Evolutionary conservation across 35 echinoderm and acorn worm genomes (phyloP).

Genomic region (Stichopus chloronotus): DNA sequence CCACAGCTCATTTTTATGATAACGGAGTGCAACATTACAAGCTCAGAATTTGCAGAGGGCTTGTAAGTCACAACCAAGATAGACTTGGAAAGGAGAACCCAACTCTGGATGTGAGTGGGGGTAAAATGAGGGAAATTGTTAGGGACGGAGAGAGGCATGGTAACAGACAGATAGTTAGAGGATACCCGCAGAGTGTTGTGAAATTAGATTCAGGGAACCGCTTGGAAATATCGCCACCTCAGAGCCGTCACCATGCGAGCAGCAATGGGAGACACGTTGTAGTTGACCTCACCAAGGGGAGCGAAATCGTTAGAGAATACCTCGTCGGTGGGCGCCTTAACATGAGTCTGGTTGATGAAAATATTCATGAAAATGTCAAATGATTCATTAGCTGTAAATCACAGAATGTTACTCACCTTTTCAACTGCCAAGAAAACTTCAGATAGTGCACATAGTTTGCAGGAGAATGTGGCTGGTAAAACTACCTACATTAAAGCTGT

Average conservation of each 20-base stretch:
- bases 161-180: neutral
- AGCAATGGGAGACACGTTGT: neutral
- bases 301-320: constrained; percentile 21
- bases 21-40: constrained; percentile 68
- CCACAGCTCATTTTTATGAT: constrained; percentile 66
- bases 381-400: neutral
- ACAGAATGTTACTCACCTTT: too few relatives aligned
- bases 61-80: constrained; percentile 81
- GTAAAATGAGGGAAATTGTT: constrained; percentile 47
- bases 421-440: too few relatives aligned
- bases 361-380: neutral
- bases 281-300: constrained; percentile 28
- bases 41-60: constrained; percentile 75
- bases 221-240: neutral
- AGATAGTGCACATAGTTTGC: too few relatives aligned
- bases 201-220: neutral
- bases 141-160: neutral
- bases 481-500: too few relatives aligned
- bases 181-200: neutral
- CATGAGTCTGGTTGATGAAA: neutral
- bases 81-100: constrained; percentile 37
- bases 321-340: neutral
- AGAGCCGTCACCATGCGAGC: neutral
- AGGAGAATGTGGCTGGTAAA: too few relatives aligned
- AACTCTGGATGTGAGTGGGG: constrained; percentile 67